phyloP scores from a whole-genome alignment of 2,888 invertebrate species.

The Dynastes tityus region DNA sequence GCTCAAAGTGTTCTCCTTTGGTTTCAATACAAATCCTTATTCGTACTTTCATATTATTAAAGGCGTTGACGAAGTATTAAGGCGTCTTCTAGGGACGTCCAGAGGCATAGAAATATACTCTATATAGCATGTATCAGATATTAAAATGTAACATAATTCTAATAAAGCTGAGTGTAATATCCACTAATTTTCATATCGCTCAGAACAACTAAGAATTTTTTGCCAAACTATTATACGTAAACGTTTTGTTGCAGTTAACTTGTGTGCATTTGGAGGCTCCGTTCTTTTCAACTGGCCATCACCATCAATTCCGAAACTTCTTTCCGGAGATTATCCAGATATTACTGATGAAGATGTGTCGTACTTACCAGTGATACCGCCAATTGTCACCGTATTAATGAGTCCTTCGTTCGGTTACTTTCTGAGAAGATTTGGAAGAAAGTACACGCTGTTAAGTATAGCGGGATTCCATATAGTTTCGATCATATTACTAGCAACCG shows the following conservation, averaged over 20 bases:
- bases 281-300: slow-evolving; percentile 58
- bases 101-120: too few species aligned
- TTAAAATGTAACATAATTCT: too few species aligned
- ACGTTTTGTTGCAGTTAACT: slow-evolving; percentile 53
- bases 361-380: slow-evolving; percentile 56
- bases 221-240: not conserved
- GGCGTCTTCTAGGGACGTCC: too few species aligned
- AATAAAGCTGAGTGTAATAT: too few species aligned
- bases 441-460: slow-evolving; percentile 57
- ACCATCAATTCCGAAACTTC: slow-evolving; percentile 56
- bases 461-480: slow-evolving; percentile 60
- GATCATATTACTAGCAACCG: slow-evolving; percentile 58
- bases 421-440: slow-evolving; percentile 57
- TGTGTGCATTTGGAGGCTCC: slow-evolving; percentile 54
- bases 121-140: too few species aligned
- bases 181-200: too few species aligned
- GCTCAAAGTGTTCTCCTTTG: too few species aligned
- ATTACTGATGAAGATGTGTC: slow-evolving; percentile 55
- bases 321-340: slow-evolving; percentile 51
- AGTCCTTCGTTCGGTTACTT: slow-evolving; percentile 51
- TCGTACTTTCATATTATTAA: too few species aligned
- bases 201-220: too few species aligned
- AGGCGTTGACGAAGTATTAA: too few species aligned
- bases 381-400: slow-evolving; percentile 53
- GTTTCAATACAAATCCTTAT: too few species aligned